Evolutionary conservation across 1,140 invertebrate species (phyloP).

Genomic region (Gyrodactylus salaris): DNA sequence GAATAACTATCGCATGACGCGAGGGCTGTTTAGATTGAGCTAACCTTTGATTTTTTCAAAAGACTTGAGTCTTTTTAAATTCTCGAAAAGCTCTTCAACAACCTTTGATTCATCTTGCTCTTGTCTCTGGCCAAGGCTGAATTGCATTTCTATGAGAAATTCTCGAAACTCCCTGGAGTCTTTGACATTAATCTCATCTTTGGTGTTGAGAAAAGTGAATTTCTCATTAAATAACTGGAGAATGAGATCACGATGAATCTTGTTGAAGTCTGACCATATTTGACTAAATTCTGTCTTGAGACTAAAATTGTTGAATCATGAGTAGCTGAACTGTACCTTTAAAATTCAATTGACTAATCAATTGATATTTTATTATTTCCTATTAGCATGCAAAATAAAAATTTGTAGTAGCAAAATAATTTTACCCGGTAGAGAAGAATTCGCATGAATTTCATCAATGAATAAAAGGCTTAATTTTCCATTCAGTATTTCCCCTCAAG

Average conservation of each 20-base stretch:
- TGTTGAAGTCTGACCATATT: background rate
- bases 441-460: background rate
- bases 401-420: background rate
- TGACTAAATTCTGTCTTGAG: background rate
- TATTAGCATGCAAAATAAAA: background rate
- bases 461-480: background rate
- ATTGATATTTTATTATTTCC: background rate
- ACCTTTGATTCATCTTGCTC: background rate
- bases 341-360: background rate
- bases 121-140: background rate
- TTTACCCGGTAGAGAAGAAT: no score
- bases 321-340: no score
- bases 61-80: background rate
- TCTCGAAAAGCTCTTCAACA: background rate
- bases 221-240: background rate
- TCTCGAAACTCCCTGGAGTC: background rate
- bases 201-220: background rate
- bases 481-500: background rate
- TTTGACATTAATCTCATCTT: background rate
- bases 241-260: background rate
- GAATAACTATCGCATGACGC: background rate
- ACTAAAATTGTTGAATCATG: background rate
- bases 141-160: background rate
- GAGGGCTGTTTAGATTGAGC: background rate
- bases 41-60: background rate